phyloP scores from a whole-genome alignment of 2,113 vertebrate genomes.

The Antechinus flavipes region DNA sequence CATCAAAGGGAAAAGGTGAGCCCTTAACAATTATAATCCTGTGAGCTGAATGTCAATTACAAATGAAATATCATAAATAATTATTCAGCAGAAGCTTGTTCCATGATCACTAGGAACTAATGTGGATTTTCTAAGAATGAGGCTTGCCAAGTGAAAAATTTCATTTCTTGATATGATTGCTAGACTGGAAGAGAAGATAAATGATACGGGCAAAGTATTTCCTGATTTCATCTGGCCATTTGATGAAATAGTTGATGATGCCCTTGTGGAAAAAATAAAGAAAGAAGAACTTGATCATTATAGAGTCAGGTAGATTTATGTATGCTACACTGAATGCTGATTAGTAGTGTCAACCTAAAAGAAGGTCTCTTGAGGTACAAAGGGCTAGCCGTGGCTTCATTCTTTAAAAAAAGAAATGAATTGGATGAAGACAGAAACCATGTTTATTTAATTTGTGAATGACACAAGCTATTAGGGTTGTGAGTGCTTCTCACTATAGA shows the following conservation, averaged over 20 bases:
- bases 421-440: background rate
- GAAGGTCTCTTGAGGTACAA: background rate
- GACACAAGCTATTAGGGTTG: background rate
- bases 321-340: background rate
- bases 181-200: background rate
- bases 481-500: background rate
- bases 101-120: background rate
- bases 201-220: background rate
- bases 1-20: background rate
- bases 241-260: background rate
- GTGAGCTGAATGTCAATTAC: background rate
- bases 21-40: background rate
- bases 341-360: background rate
- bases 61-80: background rate
- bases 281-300: background rate
- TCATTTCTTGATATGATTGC: background rate
- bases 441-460: constrained; percentile 1
- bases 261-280: background rate
- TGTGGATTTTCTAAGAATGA: background rate
- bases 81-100: background rate
- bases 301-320: background rate
- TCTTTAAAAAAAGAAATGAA: background rate
- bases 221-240: background rate
- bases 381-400: background rate
- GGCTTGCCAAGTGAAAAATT: background rate